Evolutionary conservation across 1,140 invertebrate species (phyloP).

Genomic region (Cryptotermes secundus): DNA sequence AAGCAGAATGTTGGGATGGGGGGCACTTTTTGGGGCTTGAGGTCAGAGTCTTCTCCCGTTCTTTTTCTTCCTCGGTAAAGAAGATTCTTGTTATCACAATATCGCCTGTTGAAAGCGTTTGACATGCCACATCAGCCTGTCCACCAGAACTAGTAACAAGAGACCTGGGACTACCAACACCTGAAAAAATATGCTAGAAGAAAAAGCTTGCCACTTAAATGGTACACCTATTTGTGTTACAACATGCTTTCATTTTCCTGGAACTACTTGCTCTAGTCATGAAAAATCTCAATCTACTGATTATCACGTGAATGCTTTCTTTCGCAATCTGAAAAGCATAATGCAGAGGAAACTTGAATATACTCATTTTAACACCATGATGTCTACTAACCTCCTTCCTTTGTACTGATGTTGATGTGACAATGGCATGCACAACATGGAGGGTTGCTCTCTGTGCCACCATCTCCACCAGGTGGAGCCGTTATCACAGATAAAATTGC

Average conservation of each 20-base stretch:
- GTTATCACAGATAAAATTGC: slow-evolving; percentile 66
- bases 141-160: background rate
- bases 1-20: background rate
- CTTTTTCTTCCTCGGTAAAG: slow-evolving; percentile 63
- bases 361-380: background rate
- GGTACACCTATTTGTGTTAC: no score
- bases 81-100: slow-evolving; percentile 90
- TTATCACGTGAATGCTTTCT: no score
- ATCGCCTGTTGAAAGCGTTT: slow-evolving; percentile 90
- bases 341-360: background rate
- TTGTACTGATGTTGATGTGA: background rate
- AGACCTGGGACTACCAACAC: background rate
- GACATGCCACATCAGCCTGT: slow-evolving; percentile 58
- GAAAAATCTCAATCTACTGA: no score
- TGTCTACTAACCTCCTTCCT: background rate
- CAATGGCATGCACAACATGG: background rate
- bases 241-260: no score
- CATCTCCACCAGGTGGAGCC: background rate
- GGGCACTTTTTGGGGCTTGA: slow-evolving; percentile 30
- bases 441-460: background rate
- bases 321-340: no score
- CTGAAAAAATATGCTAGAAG: background rate
- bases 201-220: no score
- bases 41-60: slow-evolving; percentile 38
- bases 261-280: no score